Percentiles rank a stretch among this genome's conserved stretches.
These are phyloP conservation scores for Drosophila virilis DNA, from an alignment of 1,140 invertebrate species.

Conservation along the genomic window DNA sequence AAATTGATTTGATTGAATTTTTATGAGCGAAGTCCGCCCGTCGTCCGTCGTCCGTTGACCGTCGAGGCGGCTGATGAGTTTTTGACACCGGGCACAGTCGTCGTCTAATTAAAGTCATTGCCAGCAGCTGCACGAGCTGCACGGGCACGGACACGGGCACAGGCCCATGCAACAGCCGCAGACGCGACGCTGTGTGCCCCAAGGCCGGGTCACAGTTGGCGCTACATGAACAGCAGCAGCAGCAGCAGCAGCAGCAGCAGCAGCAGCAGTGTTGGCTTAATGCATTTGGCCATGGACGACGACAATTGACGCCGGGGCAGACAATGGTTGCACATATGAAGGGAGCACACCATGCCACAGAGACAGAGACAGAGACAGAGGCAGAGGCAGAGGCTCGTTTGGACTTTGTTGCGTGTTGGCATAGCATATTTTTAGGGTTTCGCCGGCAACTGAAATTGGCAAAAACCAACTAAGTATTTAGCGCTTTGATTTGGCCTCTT, in stretches of 20 bases:
- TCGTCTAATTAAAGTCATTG: slow-evolving; percentile 76
- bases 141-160: neutral
- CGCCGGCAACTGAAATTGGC: slow-evolving; percentile 33
- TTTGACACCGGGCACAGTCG: slow-evolving; percentile 31
- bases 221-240: slow-evolving; percentile 61
- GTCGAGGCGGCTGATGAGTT: slow-evolving; percentile 52
- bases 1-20: slow-evolving; percentile 84
- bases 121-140: slow-evolving; percentile 57
- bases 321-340: slow-evolving; percentile 36
- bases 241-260: slow-evolving; percentile 2
- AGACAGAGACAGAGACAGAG: too few relatives aligned
- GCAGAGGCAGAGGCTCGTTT: slow-evolving; percentile 1
- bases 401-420: neutral
- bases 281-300: slow-evolving; percentile 60
- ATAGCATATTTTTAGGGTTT: slow-evolving; percentile 75
- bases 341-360: slow-evolving; percentile 18
- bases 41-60: slow-evolving; percentile 12
- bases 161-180: slow-evolving; percentile 23
- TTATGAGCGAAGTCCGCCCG: slow-evolving; percentile 57
- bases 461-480: slow-evolving; percentile 71
- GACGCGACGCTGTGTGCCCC: slow-evolving; percentile 22
- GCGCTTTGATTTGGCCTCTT: slow-evolving; percentile 36
- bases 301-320: slow-evolving; percentile 53
- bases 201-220: slow-evolving; percentile 74
- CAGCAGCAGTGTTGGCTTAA: slow-evolving; percentile 54